Percentiles rank a stretch among this genome's conserved stretches.
Evolutionary conservation across 2,113 vertebrate species (phyloP).

Genomic region (Pluvialis apricaria): DNA sequence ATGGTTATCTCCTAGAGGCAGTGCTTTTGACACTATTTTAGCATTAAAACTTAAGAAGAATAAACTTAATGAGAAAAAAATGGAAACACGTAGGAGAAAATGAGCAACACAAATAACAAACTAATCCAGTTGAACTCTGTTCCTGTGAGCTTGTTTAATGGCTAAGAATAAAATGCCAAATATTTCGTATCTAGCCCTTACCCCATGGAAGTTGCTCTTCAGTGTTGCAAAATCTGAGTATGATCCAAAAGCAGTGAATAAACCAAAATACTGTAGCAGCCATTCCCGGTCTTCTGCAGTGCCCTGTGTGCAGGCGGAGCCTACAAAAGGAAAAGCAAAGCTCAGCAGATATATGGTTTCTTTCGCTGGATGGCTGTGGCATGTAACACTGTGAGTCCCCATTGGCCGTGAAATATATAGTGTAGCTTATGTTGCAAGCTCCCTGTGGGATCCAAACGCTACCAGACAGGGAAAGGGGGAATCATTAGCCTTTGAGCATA

Average conservation of each 20-base stretch:
- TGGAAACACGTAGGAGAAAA: background rate
- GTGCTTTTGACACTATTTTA: background rate
- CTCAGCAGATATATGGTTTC: background rate
- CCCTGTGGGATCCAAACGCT: background rate
- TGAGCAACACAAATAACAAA: background rate
- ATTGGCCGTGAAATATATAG: background rate
- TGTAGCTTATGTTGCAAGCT: background rate
- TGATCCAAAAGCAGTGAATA: background rate
- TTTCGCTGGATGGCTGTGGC: background rate
- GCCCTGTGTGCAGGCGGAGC: background rate
- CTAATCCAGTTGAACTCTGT: background rate
- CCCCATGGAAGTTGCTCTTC: background rate
- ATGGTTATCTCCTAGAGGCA: background rate
- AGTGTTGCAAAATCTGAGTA: background rate
- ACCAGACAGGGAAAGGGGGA: background rate
- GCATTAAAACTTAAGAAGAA: background rate
- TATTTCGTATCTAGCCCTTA: background rate
- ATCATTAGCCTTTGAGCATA: background rate
- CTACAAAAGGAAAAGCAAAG: background rate
- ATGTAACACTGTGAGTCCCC: background rate
- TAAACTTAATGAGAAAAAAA: background rate
- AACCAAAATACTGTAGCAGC: background rate
- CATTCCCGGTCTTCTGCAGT: background rate
- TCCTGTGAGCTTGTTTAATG: background rate
- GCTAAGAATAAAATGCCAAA: background rate